Conservation (phyloP, 2,888 invertebrate species). For the Cyclophora albipunctata region DNA sequence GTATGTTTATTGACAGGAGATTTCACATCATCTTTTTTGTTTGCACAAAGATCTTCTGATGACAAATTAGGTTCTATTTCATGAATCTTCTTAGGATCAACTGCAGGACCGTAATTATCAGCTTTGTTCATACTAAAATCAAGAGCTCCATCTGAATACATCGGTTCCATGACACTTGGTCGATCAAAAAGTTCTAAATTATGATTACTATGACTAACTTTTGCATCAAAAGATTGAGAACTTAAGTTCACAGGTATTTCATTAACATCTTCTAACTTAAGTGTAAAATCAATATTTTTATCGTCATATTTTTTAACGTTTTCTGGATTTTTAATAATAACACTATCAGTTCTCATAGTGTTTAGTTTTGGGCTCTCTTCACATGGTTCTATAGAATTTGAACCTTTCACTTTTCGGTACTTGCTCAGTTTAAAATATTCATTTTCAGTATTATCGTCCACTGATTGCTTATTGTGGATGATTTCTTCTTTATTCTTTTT, state of each 20-base stretch:
- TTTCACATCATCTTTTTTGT: no score
- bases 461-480: background rate
- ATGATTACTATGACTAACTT: slow-evolving; percentile 8
- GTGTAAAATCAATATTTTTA: slow-evolving; percentile 7
- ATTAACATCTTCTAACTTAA: background rate
- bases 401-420: slow-evolving; percentile 48
- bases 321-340: slow-evolving; percentile 68
- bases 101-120: slow-evolving; percentile 8
- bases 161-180: no score
- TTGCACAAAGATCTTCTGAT: no score
- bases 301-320: slow-evolving; percentile 37
- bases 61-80: background rate
- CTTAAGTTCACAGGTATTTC: slow-evolving; percentile 33
- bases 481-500: slow-evolving; percentile 1
- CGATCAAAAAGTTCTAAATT: slow-evolving; percentile 1
- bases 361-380: slow-evolving; percentile 24
- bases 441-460: slow-evolving; percentile 33
- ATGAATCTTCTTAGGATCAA: slow-evolving; percentile 10
- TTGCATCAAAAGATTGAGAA: slow-evolving; percentile 21
- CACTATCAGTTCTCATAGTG: slow-evolving; percentile 55
- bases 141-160: slow-evolving; percentile 36
- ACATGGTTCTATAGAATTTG: slow-evolving; percentile 18
- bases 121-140: slow-evolving; percentile 53
- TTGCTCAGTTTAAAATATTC: slow-evolving; percentile 56
- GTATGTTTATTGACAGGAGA: background rate